Percentiles rank a stretch among this genome's conserved stretches.
phyloP scores from a whole-genome alignment of 2,888 invertebrate genomes.

The Dusona sp. region DNA sequence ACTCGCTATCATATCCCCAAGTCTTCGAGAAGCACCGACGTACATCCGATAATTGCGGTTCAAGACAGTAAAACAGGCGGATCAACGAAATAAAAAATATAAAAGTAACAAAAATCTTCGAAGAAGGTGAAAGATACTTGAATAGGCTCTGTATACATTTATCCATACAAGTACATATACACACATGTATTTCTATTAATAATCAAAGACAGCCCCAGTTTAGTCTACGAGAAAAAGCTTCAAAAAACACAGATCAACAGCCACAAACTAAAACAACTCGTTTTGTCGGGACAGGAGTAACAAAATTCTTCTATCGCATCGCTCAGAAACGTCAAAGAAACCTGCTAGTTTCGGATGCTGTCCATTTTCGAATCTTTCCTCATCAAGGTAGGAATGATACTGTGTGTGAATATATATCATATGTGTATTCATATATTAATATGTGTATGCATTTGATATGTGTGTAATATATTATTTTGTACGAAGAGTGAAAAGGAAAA shows the following conservation, averaged over 20 bases:
- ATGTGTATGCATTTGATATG: not conserved
- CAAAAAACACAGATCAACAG: not conserved
- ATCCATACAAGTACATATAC: not conserved
- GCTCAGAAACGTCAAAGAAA: constrained; percentile 21
- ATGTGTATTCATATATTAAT: constrained; percentile 8
- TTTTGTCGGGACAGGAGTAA: not conserved
- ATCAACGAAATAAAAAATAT: constrained; percentile 18
- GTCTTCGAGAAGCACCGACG: constrained; percentile 53
- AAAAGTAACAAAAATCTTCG: not conserved
- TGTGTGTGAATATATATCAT: constrained; percentile 21
- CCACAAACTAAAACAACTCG: not conserved
- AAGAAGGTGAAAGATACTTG: constrained; percentile 29
- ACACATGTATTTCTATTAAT: not conserved
- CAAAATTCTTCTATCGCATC: not conserved
- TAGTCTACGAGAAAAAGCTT: not conserved
- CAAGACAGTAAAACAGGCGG: constrained; percentile 27
- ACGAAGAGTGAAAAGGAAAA: constrained; percentile 51
- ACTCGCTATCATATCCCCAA: constrained; percentile 20
- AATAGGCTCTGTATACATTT: not conserved
- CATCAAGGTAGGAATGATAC: constrained; percentile 36
- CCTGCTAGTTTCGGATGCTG: constrained; percentile 31
- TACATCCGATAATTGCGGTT: constrained; percentile 64
- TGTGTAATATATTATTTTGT: constrained; percentile 8
- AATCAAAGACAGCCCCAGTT: constrained; percentile 10
- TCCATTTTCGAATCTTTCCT: constrained; percentile 33